Percentiles rank a stretch among this genome's conserved stretches.
These are phyloP conservation scores for Anolis carolinensis DNA, from an alignment of 2,113 vertebrate species.

Conservation along the genomic window DNA sequence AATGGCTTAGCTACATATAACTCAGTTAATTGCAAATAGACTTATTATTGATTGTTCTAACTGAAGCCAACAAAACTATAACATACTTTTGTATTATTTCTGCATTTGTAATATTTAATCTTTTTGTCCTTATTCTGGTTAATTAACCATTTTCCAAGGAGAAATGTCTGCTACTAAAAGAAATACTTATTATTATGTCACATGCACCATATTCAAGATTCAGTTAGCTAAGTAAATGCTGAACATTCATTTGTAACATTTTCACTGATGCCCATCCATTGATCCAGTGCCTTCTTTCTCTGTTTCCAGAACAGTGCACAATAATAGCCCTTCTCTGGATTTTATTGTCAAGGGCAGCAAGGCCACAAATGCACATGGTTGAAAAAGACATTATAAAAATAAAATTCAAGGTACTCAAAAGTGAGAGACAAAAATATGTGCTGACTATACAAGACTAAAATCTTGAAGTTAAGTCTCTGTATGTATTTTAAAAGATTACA, in stretches of 20 bases:
- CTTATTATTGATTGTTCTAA: background rate
- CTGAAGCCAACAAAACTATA: background rate
- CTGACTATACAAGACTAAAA: background rate
- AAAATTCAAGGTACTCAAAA: background rate
- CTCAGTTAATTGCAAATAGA: background rate
- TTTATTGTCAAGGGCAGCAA: background rate
- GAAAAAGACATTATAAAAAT: background rate
- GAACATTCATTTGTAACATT: background rate
- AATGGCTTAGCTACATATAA: background rate
- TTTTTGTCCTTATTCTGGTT: slow-evolving; percentile 8
- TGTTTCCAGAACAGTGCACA: background rate
- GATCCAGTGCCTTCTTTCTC: background rate
- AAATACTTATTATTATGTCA: background rate
- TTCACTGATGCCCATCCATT: background rate
- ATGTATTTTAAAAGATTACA: background rate
- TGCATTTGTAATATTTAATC: background rate
- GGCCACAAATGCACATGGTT: background rate
- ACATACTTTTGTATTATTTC: background rate
- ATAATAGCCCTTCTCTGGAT: background rate
- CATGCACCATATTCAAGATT: slow-evolving; percentile 13
- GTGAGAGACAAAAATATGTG: background rate
- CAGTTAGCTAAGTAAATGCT: background rate
- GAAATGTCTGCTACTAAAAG: slow-evolving; percentile 24
- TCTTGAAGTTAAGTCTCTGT: background rate
- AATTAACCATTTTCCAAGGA: slow-evolving; percentile 22